Evolutionary conservation across 2,888 invertebrate species (phyloP).

Genomic region (Keiferia lycopersicella): DNA sequence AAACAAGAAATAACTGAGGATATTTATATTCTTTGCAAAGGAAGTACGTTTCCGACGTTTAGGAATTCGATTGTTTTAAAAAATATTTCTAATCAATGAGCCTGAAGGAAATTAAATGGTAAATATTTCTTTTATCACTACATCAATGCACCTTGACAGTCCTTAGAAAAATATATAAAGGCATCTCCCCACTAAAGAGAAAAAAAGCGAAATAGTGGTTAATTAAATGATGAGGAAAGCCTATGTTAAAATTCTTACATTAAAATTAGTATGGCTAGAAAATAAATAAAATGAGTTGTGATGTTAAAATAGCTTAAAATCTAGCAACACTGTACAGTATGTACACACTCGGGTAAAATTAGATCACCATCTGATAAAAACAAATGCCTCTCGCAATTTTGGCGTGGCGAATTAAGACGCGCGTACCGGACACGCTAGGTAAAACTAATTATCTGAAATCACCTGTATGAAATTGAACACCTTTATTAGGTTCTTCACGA

Average conservation of each 20-base stretch:
- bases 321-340: conserved; percentile 13
- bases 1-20: no score
- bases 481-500: no score
- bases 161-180: no score
- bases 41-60: no score
- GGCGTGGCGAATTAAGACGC: conserved; percentile 9
- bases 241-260: neutral
- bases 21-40: no score
- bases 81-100: no score
- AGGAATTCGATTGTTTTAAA: no score
- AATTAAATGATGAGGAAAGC: conserved; percentile 1
- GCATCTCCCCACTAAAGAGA: no score
- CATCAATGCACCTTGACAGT: no score
- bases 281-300: conserved; percentile 12
- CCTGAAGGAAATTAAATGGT: no score
- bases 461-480: neutral
- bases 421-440: neutral
- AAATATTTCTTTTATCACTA: no score
- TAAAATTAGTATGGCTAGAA: conserved; percentile 8
- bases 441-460: neutral
- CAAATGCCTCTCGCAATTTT: conserved; percentile 10
- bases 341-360: conserved; percentile 2
- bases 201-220: neutral
- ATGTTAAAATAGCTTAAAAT: conserved; percentile 20
- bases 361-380: conserved; percentile 9